Base-by-base conservation (phyloP, 2,888 invertebrate species). In the Limulus polyphemus region DNA sequence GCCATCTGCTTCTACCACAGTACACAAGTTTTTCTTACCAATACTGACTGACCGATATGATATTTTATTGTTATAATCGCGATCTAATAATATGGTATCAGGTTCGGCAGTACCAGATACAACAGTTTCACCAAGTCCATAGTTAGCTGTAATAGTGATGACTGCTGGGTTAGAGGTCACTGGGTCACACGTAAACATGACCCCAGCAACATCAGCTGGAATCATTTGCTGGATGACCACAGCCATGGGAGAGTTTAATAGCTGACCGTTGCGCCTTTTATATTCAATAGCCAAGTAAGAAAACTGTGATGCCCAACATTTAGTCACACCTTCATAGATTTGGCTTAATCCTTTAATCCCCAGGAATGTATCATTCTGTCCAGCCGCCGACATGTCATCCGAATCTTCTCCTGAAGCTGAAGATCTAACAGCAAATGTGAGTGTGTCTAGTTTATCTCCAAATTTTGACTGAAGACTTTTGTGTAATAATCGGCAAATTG, bases 211-310 rank as follows among this genome's bases (percentile, higher is more conserved):
- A 47, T 84, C 83, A 0, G 88, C 81, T 12, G 79, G 72, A 17
- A 87, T 84, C 83, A 91, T 83, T 70, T 81, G 81, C 75, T 92
- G 91, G 2, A 92, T 79, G 46, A 88, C 87, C 10, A 91, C 88
- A 0, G 84, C 89, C 80, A 90, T 88, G 17, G 83, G 81, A 12
- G 83, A 58, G 49, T 65, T 62, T n/a, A 65, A 11, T 14, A 56
- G 11, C 46, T 65, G 65, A 4, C 65, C 65, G 17, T 62, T 49
- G 16, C 57, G 60, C 49, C 65, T 65, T 47, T 62, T 62, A 50
- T 62, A 62, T 49, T 61, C 55, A n/a, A 62, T n/a, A 47, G 63
- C 55, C 12, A 55, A 47, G 11, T 47, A 56, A 10, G 46, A 10
- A 47, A 62, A 62, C 16, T 62, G 63, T 11, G 62, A 62, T 13